A percentile compares a stretch with the other conserved stretches of the same genome.
phyloP scores from a whole-genome alignment of 1,140 invertebrate genomes.

The Aphelinus atriplicis region DNA sequence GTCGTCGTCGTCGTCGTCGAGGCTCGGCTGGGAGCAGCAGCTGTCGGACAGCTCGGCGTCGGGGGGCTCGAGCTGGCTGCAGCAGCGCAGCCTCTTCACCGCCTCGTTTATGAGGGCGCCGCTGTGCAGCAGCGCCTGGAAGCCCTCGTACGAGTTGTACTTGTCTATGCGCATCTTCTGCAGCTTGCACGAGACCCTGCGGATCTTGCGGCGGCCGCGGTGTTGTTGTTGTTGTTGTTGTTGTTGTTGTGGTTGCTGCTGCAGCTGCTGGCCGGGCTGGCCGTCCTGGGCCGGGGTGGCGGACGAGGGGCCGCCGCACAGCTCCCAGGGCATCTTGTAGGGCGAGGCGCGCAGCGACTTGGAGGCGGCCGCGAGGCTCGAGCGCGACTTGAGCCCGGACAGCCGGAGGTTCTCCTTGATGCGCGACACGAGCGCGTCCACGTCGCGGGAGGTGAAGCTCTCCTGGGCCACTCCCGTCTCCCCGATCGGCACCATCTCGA shows the following conservation, averaged over 20 bases:
- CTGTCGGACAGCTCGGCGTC: neutral
- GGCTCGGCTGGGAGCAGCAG: neutral
- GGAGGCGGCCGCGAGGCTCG: slow-evolving; percentile 46
- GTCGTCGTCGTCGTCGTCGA: slow-evolving; percentile 61
- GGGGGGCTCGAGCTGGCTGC: slow-evolving; percentile 56
- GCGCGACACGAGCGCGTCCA: slow-evolving; percentile 75
- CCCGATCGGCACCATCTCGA: slow-evolving; percentile 57
- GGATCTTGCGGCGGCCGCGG: slow-evolving; percentile 45
- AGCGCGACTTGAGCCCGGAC: slow-evolving; percentile 62
- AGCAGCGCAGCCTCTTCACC: slow-evolving; percentile 72
- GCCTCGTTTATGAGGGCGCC: slow-evolving; percentile 79
- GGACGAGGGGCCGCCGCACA: slow-evolving; percentile 48
- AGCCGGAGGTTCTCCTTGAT: slow-evolving; percentile 77
- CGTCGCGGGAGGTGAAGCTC: slow-evolving; percentile 65
- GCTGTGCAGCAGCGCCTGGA: slow-evolving; percentile 72
- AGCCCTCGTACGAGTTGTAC: slow-evolving; percentile 74
- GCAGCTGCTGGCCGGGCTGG: slow-evolving; percentile 30
- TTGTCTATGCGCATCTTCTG: slow-evolving; percentile 32
- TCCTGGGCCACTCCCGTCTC: slow-evolving; percentile 56
- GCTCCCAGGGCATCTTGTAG: slow-evolving; percentile 69
- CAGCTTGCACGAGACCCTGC: neutral
- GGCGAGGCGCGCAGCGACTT: slow-evolving; percentile 69
- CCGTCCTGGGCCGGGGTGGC: slow-evolving; percentile 44
- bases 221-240: slow-evolving; percentile 42
- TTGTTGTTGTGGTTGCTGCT: slow-evolving; percentile 25